Evolutionary conservation across 2,113 vertebrate species (phyloP), one percentile per base, ranked within the genome.

Genomic region (Dendropsophus ebraccatus): DNA sequence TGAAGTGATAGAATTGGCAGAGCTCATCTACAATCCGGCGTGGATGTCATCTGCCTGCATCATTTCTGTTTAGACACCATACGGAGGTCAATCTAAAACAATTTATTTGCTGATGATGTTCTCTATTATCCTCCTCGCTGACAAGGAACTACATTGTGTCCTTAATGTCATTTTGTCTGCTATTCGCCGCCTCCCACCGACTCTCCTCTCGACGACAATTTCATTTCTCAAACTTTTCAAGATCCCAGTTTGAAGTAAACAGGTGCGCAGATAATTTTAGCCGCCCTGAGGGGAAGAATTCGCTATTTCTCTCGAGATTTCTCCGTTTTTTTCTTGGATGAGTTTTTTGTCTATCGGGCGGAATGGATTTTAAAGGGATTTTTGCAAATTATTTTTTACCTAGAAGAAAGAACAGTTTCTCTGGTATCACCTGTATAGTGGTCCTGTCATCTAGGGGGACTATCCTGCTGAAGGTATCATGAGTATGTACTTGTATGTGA

Each of bases 21-120:
- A 25, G 49, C 70, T 54, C 16, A 58, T 25, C 7, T 54, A 45
- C 28, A 73, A 74, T 74, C 30, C 81, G 14, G 67, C 45, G 17
- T 37, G 49, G 45, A 73, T 54, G 65, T 83, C 81, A 41, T 56
- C 50, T 17, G 54, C 8, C 35, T 21, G 32, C 50, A 58, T 41
- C 35, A 54, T 75, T 83, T 73, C 67, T 83, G 58, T 56, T 25
- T 25, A 74, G 82, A 75, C 35, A 12, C 82, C 82, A 83, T 75
- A 75, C 82, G 82, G 82, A 74, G 82, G 82, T 83, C 82, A 83
- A 83, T 83, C 69, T 83, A 30, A 74, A 60, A 83, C 21, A 45
- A 47, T 83, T 83, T 74, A 60, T 83, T 82, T 74, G 45, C 23
- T 75, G 69, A 75, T 60, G 52, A 60, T 74, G 82, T 83, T 45